Percentiles rank a stretch among this genome's conserved stretches.
Conservation (phyloP, 2,888 invertebrate genomes). For the Caenorhabditis imperialis region DNA sequence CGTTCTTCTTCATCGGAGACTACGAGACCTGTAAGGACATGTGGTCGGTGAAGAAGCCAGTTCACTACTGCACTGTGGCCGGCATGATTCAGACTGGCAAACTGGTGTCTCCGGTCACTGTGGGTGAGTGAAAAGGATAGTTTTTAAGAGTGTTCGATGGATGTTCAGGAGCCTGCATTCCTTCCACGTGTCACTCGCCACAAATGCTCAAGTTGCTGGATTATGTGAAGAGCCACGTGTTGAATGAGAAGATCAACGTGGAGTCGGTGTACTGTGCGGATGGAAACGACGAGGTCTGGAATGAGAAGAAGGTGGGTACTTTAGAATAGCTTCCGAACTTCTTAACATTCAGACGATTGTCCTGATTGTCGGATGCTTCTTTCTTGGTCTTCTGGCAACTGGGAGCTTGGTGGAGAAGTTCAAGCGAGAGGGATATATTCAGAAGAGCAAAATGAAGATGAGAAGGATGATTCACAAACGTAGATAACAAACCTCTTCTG, state of each 20-base stretch:
- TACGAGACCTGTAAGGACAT: conserved; percentile 59
- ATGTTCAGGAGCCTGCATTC: conserved; percentile 15
- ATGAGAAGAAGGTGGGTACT: conserved; percentile 16
- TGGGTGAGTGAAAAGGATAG: not conserved
- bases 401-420: conserved; percentile 39
- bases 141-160: not conserved
- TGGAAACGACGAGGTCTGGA: conserved; percentile 21
- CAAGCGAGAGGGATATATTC: conserved; percentile 30
- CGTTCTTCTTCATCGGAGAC: conserved; percentile 66
- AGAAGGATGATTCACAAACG: conserved; percentile 23
- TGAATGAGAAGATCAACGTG: conserved; percentile 6
- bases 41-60: conserved; percentile 19
- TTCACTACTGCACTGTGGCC: conserved; percentile 36
- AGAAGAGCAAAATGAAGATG: conserved; percentile 31
- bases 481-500: not conserved
- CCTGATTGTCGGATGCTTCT: conserved; percentile 11
- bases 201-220: conserved; percentile 6
- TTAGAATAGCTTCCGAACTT: not conserved
- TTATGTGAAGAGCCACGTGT: not conserved
- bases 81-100: conserved; percentile 3
- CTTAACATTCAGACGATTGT: conserved; percentile 14
- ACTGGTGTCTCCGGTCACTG: conserved; percentile 5
- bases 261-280: conserved; percentile 28
- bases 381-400: conserved; percentile 8
- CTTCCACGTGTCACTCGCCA: conserved; percentile 7